Evolutionary conservation across 1,140 invertebrate genomes (phyloP).

Genomic region (Nylanderia fulva): DNA sequence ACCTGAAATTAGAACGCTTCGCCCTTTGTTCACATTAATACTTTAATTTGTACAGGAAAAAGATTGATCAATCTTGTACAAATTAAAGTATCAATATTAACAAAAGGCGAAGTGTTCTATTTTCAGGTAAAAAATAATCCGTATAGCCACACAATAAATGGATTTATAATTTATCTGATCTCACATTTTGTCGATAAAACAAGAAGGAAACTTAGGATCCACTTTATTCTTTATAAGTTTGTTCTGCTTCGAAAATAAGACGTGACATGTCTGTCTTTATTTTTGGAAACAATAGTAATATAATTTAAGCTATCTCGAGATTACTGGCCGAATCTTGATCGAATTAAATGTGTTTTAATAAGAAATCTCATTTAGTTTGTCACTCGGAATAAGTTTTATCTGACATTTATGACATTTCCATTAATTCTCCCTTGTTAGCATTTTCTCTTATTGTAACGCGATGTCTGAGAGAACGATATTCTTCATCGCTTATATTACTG

Average conservation of each 20-base stretch:
- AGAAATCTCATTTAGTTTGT: background rate
- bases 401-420: slow-evolving; percentile 35
- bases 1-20: too few species aligned
- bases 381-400: background rate
- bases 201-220: too few species aligned
- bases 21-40: too few species aligned
- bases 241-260: background rate
- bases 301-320: background rate
- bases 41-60: too few species aligned
- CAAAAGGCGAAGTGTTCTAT: too few species aligned
- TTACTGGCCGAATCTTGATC: background rate
- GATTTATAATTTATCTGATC: too few species aligned
- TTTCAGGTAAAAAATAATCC: too few species aligned
- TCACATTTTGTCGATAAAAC: too few species aligned
- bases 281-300: background rate
- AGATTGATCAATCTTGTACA: too few species aligned
- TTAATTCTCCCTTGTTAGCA: slow-evolving; percentile 18
- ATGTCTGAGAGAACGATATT: slow-evolving; percentile 38
- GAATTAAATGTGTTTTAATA: slow-evolving; percentile 8
- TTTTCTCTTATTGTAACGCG: slow-evolving; percentile 22
- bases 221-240: background rate
- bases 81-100: too few species aligned
- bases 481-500: slow-evolving; percentile 30
- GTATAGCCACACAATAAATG: too few species aligned
- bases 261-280: background rate